Base-by-base conservation (phyloP, 2,113 vertebrate genomes). In the Campylomormyrus tamandua region DNA sequence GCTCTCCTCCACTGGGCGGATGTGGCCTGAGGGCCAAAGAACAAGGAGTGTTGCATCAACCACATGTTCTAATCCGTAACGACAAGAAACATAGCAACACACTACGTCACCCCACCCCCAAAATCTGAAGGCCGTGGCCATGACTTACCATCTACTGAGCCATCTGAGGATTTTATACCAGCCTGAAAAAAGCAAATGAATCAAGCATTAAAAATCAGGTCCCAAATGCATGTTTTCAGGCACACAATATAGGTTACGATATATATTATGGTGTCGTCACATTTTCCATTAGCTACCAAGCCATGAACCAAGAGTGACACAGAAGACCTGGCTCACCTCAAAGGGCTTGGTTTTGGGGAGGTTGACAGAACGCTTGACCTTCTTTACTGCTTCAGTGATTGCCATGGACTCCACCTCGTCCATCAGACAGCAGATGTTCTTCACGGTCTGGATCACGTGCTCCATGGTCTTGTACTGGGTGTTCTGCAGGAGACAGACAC, bases 361-460 rank as follows among this genome's bases (percentile, higher is more conserved):
- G 91, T 98, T 99, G 90, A 97, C 96, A 3, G 96, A 95, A 93
- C 97, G 98, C 89, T 96, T 96, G 42, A 99, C 95, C 92, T 95
- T 97, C 94, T 98, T 99, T 77, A 99, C 91, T 0, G 97, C 95
- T 89, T 97, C 96, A 0, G 97, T 97, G 86, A 99, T 92, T 89
- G 96, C 94, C 3, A 95, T 95, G 11, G 97, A 99, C 94, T 99
- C 98, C 90, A 99, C 97, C 84, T 97, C 96, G 89, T 97, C 97
- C 94, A 98, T 92, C n/a, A 96, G 95, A 89, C 94, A 96, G 93
- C 98, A 99, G 66, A 99, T 95, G 94, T 96, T 98, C 95, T 97
- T 98, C 92, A 98, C 96, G 35, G 96, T 96, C 95, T 98, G 98
- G 92, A 97, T 96, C 91, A 99, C 92, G 52, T 96, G 96, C 62